These are phyloP conservation scores for Mus minutoides DNA, from an alignment of 2,797 vertebrate species.

Conservation along the genomic window DNA sequence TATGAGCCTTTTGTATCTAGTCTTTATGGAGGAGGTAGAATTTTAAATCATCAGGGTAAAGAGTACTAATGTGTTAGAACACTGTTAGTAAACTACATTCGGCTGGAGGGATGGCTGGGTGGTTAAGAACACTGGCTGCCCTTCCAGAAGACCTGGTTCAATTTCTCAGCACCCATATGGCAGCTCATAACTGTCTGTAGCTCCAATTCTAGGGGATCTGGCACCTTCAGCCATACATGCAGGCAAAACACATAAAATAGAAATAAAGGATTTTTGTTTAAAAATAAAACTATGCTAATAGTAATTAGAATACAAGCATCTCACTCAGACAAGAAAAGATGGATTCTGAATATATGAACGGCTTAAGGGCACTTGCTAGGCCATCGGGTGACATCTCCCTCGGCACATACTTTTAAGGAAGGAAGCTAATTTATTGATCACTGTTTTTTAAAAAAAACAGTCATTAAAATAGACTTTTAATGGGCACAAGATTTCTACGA, in stretches of 20 bases:
- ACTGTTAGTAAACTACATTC: background rate
- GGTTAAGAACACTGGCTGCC: no score
- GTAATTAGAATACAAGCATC: background rate
- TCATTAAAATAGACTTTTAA: background rate
- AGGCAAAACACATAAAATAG: no score
- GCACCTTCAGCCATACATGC: no score
- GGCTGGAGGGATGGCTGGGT: no score
- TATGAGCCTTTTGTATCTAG: background rate
- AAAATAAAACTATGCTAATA: background rate
- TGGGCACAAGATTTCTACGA: background rate
- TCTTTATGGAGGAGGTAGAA: background rate
- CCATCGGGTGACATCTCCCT: background rate
- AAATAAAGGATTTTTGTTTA: no score
- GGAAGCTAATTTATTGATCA: background rate
- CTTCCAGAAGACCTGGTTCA: no score
- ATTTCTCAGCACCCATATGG: no score
- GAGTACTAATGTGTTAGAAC: background rate
- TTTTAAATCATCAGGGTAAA: constrained; percentile 14
- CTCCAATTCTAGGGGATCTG: no score
- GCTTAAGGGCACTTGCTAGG: background rate
- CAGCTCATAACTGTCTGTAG: no score
- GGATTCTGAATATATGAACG: background rate
- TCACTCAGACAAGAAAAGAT: constrained; percentile 14
- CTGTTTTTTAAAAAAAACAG: background rate
- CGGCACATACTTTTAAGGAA: background rate